phyloP scores from a whole-genome alignment of 2,797 vertebrate genomes.

The Neopelma chrysocephalum region DNA sequence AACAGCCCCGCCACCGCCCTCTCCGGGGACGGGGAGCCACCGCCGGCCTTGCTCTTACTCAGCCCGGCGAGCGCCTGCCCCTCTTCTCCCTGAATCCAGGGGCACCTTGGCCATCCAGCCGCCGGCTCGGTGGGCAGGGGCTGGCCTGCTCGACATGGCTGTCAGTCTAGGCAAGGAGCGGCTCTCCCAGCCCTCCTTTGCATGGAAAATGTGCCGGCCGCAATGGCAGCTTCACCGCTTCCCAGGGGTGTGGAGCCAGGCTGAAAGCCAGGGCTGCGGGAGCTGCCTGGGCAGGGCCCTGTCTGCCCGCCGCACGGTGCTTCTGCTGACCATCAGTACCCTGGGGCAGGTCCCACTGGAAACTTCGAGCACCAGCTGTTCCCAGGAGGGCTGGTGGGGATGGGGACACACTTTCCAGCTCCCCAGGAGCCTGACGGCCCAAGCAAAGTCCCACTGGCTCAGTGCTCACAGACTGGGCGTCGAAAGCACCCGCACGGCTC shows the following conservation, averaged over 20 bases:
- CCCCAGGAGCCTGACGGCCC: not conserved
- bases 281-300: not conserved
- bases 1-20: not conserved
- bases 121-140: not conserved
- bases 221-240: not conserved
- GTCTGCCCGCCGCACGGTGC: not conserved
- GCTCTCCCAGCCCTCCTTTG: not conserved
- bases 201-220: not conserved
- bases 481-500: rapidly evolving
- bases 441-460: not conserved
- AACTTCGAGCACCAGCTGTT: not conserved
- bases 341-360: not conserved
- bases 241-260: not conserved
- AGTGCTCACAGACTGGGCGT: not conserved
- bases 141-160: not conserved
- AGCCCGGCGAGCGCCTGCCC: not conserved
- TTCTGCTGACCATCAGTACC: not conserved
- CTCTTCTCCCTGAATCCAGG: not conserved
- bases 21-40: not conserved
- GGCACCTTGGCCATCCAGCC: not conserved
- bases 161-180: not conserved
- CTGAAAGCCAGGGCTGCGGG: not conserved
- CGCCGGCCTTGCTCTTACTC: not conserved
- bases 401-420: not conserved
- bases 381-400: no score